A percentile compares a stretch with the other conserved stretches of the same genome.
Evolutionary conservation across 2,113 vertebrate genomes (phyloP).

Genomic region (Sceloporus undulatus): DNA sequence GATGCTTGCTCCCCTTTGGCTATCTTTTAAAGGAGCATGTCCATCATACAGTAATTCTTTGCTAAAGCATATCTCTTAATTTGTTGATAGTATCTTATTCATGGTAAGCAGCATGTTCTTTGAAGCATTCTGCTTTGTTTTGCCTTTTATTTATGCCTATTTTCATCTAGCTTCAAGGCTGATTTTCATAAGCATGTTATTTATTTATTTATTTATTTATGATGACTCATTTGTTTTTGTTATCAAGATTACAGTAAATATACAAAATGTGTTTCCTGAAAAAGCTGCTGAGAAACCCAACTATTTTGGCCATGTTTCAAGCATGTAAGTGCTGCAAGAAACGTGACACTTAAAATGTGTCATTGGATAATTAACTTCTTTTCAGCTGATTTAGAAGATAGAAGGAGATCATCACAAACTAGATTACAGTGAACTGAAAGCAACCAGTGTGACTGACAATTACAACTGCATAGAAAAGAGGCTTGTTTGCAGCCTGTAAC

Average conservation of each 20-base stretch:
- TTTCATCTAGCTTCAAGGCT: too few species aligned
- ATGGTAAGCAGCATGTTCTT: background rate
- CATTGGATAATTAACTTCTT: background rate
- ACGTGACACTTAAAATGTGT: too few species aligned
- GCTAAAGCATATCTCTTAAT: background rate
- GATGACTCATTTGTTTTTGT: too few species aligned
- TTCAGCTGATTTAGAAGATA: background rate
- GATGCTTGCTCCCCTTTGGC: conserved; percentile 41
- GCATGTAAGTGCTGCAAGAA: background rate
- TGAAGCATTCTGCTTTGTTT: background rate
- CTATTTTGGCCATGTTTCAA: background rate
- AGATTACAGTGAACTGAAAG: background rate
- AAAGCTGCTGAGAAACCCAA: background rate
- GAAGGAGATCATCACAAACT: background rate
- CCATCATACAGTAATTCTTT: conserved; percentile 47
- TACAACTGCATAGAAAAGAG: too few species aligned
- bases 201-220: background rate
- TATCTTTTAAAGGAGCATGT: conserved; percentile 42
- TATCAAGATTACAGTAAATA: background rate
- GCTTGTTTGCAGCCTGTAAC: too few species aligned
- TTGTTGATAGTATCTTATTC: background rate
- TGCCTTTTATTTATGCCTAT: background rate
- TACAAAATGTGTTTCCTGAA: background rate
- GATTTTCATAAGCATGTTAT: background rate
- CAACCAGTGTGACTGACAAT: too few species aligned